A percentile compares a stretch with the other conserved stretches of the same genome.
Conservation (phyloP, 2,797 vertebrate genomes). For the Notolepis coatsorum region DNA sequence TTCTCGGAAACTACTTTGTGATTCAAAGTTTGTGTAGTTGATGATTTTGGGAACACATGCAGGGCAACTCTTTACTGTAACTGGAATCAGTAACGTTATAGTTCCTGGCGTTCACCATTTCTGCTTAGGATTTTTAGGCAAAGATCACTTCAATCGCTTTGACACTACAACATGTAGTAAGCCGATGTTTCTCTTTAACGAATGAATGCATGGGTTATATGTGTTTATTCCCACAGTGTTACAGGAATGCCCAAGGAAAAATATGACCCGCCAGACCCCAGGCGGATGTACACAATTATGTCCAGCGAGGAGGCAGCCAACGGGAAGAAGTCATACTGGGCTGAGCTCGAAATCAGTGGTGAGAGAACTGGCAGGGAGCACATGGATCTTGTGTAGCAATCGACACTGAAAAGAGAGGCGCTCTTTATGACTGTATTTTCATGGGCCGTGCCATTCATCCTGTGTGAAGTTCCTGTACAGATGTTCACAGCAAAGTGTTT, state of each 20-base stretch:
- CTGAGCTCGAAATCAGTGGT: constrained; percentile 99
- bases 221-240: constrained; percentile 64
- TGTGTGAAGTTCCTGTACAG: background rate
- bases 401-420: no score
- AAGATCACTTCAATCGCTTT: background rate
- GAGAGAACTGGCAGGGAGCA: constrained; percentile 68
- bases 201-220: no score
- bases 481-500: background rate
- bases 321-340: constrained; percentile 99
- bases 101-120: background rate
- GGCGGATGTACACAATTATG: constrained; percentile 99
- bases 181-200: no score
- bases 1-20: background rate
- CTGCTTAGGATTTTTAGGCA: background rate
- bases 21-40: background rate
- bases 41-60: background rate
- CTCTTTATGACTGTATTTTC: background rate
- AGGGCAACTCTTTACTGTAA: no score
- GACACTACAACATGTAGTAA: no score
- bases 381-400: background rate
- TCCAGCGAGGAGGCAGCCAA: constrained; percentile 96
- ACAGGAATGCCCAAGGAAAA: constrained; percentile 99
- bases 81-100: no score
- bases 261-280: constrained; percentile 98
- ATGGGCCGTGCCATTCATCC: background rate